These are phyloP conservation scores for Mesaphorura yosii DNA, from an alignment of 1,140 invertebrate genomes.

Conservation along the genomic window DNA sequence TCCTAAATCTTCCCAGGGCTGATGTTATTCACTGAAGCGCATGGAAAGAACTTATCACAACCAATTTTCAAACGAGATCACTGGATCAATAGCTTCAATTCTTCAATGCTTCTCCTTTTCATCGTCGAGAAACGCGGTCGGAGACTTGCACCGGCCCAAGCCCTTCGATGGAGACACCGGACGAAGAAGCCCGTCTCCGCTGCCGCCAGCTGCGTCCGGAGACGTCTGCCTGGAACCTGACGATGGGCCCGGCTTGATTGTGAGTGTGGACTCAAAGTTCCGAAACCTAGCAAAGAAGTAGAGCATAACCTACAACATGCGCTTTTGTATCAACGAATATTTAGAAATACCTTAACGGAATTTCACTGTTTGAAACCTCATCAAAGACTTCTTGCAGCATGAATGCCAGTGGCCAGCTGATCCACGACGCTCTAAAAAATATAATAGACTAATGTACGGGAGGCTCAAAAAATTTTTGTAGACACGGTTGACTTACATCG, in stretches of 20 bases:
- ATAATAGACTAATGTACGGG: background rate
- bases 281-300: slow-evolving; percentile 23
- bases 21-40: background rate
- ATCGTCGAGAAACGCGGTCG: slow-evolving; percentile 6
- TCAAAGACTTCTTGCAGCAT: slow-evolving; percentile 65
- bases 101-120: slow-evolving; percentile 1
- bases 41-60: background rate
- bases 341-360: slow-evolving; percentile 60
- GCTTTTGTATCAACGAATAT: too few relatives aligned
- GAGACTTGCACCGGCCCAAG: slow-evolving; percentile 15
- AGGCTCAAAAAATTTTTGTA: background rate
- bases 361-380: slow-evolving; percentile 50
- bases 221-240: slow-evolving; percentile 16
- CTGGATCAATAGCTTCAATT: slow-evolving; percentile 1
- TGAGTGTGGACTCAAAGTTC: slow-evolving; percentile 30
- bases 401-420: slow-evolving; percentile 77
- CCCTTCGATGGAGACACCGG: slow-evolving; percentile 16
- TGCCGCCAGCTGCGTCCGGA: slow-evolving; percentile 13
- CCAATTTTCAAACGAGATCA: background rate
- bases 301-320: too few relatives aligned
- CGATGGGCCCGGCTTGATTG: slow-evolving; percentile 24
- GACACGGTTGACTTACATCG: background rate
- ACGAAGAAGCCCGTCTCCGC: slow-evolving; percentile 1
- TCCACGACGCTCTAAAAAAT: slow-evolving; percentile 59
- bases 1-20: too few relatives aligned